phyloP scores from a whole-genome alignment of 2,888 invertebrate species.

The Polydrusus cervinus region DNA sequence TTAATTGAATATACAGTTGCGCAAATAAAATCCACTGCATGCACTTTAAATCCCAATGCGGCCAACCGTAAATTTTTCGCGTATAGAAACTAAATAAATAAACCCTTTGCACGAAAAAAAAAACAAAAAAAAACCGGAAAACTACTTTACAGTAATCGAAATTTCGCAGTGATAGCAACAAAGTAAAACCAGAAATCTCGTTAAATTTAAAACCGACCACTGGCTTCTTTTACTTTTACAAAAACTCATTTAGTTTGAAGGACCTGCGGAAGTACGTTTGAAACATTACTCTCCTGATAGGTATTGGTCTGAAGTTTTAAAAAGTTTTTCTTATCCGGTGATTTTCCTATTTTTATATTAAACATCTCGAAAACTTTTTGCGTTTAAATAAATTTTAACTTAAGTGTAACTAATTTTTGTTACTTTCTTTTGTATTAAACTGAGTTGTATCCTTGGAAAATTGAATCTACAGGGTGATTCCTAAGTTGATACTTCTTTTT shows the following conservation, averaged over 20 bases:
- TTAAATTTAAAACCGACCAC: conserved; percentile 18
- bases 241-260: conserved; percentile 12
- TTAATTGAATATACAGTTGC: no score
- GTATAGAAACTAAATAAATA: conserved; percentile 8
- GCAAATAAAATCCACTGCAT: no score
- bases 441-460: no score
- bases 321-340: no score
- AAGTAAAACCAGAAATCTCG: conserved; percentile 2
- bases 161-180: not conserved
- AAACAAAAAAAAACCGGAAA: not conserved
- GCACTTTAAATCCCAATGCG: no score
- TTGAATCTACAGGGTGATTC: no score
- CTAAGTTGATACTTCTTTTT: no score
- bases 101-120: not conserved
- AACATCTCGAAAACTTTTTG: no score
- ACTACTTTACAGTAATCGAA: conserved; percentile 8
- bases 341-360: no score
- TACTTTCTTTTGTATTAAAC: no score
- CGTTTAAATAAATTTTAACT: no score
- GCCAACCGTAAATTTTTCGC: not conserved
- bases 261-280: not conserved
- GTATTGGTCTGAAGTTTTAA: not conserved
- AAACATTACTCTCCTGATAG: conserved; percentile 8
- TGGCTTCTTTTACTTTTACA: not conserved
- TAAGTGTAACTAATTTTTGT: no score